phyloP scores from a whole-genome alignment of 2,888 invertebrate species.

The Euzetes globulus region DNA sequence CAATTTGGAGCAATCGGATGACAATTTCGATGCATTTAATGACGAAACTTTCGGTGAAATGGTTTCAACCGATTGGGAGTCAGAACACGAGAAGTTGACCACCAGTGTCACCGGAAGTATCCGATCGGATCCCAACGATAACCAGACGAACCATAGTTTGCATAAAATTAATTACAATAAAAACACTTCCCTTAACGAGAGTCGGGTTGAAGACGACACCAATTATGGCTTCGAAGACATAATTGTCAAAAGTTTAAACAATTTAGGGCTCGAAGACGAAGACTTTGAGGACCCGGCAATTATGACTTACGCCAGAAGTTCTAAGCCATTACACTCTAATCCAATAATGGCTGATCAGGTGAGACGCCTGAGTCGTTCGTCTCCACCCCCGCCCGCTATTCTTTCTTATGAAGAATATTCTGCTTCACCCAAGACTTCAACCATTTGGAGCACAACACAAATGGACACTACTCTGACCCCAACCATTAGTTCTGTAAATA shows the following conservation, averaged over 20 bases:
- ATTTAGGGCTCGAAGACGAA: constrained; percentile 46
- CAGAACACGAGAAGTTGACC: constrained; percentile 61
- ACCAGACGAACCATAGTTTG: constrained; percentile 35
- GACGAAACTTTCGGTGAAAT: constrained; percentile 84
- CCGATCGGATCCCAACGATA: not conserved
- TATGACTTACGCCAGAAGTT: constrained; percentile 37
- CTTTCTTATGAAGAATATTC: constrained; percentile 35
- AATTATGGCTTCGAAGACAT: constrained; percentile 38
- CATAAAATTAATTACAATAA: constrained; percentile 24
- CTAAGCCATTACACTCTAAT: not conserved
- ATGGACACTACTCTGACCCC: not conserved
- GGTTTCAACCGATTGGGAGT: constrained; percentile 57
- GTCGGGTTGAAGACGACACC: constrained; percentile 7
- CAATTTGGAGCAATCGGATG: constrained; percentile 51
- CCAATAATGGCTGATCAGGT: not conserved
- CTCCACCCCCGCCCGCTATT: constrained; percentile 26
- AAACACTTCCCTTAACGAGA: not conserved
- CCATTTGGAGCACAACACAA: constrained; percentile 39
- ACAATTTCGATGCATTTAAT: constrained; percentile 82
- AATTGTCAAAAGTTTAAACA: constrained; percentile 46
- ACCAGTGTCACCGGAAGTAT: constrained; percentile 47
- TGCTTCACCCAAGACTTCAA: constrained; percentile 42
- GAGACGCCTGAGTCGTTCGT: not conserved
- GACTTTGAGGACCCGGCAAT: constrained; percentile 43
- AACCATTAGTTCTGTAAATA: constrained; percentile 17